A percentile compares a stretch with the other conserved stretches of the same genome.
Conservation (phyloP, 2,888 invertebrate genomes). For the Taenaris catops region DNA sequence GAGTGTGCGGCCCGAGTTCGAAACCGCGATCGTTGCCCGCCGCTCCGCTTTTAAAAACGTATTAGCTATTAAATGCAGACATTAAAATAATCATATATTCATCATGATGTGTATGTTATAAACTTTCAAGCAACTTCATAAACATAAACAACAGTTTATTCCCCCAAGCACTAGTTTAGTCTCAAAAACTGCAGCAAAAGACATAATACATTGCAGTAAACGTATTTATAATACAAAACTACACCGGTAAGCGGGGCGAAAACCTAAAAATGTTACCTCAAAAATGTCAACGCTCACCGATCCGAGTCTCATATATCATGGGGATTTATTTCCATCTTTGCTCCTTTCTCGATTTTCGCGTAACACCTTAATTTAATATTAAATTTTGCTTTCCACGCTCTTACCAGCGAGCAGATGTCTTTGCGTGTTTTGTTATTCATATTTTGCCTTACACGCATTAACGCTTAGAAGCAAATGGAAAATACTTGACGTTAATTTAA, state of each 20-base stretch:
- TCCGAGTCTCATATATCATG: conserved; percentile 63
- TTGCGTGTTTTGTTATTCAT: conserved; percentile 69
- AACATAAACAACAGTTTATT: conserved; percentile 16
- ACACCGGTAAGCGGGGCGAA: conserved; percentile 29
- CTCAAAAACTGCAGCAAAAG: conserved; percentile 15
- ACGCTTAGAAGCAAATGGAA: conserved; percentile 31
- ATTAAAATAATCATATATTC: too few species aligned
- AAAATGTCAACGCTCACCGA: conserved; percentile 67
- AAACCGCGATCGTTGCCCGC: too few species aligned
- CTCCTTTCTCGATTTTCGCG: conserved; percentile 69
- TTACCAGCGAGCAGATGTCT: conserved; percentile 61
- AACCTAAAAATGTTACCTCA: conserved; percentile 61
- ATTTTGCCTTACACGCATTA: conserved; percentile 54
- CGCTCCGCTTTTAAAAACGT: too few species aligned
- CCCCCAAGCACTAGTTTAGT: conserved; percentile 9
- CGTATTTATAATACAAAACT: conserved; percentile 22
- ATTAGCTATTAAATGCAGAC: too few species aligned
- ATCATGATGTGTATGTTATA: too few species aligned
- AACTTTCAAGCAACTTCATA: conserved; percentile 6
- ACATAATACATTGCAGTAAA: conserved; percentile 20
- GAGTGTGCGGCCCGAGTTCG: too few species aligned
- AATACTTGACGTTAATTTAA: conserved; percentile 15
- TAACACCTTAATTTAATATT: conserved; percentile 78
- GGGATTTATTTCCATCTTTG: conserved; percentile 72
- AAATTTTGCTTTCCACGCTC: conserved; percentile 64